Percentiles rank a stretch among this genome's conserved stretches.
Conservation (phyloP, 2,113 vertebrate genomes). For the Chamaea fasciata region DNA sequence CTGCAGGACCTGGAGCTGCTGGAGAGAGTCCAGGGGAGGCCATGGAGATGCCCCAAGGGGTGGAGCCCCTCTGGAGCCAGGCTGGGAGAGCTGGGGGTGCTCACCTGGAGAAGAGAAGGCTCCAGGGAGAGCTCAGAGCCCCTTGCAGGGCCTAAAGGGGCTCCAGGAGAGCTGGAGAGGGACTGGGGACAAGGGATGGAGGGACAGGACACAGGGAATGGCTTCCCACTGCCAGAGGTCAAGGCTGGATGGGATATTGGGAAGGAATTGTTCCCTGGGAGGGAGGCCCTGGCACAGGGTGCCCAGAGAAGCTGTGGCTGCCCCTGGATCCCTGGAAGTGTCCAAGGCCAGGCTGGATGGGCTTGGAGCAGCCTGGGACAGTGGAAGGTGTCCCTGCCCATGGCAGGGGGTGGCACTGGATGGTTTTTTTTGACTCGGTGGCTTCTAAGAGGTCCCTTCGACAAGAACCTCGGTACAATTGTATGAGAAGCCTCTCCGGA, state of each 20-base stretch:
- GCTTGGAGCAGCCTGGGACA: not conserved
- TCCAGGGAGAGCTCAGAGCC: too few relatives aligned
- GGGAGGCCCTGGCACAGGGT: too few relatives aligned
- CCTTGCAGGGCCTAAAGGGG: too few relatives aligned
- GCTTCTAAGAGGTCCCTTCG: not conserved
- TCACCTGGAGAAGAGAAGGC: too few relatives aligned
- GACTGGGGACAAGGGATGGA: too few relatives aligned
- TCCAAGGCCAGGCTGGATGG: rapidly evolving
- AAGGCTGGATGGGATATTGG: too few relatives aligned
- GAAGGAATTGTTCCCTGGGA: too few relatives aligned
- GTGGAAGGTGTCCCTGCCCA: not conserved
- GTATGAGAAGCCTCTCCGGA: not conserved
- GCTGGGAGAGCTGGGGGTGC: not conserved
- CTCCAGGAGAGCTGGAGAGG: too few relatives aligned
- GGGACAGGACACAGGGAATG: not conserved
- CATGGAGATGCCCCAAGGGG: rapidly evolving
- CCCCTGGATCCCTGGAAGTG: not conserved
- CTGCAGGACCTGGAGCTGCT: not conserved
- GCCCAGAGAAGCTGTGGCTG: not conserved
- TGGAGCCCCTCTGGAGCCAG: not conserved
- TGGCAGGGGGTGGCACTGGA: not conserved
- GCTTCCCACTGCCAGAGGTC: not conserved
- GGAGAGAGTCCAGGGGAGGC: not conserved
- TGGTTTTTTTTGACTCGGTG: not conserved
- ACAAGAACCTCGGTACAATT: too few relatives aligned